Evolutionary conservation across 2,888 invertebrate genomes (phyloP).

Genomic region (Coronaproctus castanopsis): DNA sequence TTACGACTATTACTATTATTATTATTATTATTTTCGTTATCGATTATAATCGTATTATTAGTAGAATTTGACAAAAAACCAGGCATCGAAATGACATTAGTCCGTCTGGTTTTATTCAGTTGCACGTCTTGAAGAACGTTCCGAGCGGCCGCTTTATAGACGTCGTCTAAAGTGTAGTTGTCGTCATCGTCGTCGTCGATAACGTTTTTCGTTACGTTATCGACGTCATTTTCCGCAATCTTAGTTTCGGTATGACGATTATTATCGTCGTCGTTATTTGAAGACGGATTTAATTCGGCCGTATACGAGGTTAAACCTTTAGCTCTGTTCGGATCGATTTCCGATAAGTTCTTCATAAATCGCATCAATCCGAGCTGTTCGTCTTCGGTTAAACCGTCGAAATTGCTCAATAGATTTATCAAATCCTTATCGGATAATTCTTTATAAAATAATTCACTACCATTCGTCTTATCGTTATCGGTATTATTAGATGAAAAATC

Average conservation of each 20-base stretch:
- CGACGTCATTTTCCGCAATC: background rate
- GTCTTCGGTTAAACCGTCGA: conserved; percentile 55
- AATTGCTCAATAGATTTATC: conserved; percentile 57
- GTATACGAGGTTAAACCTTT: conserved; percentile 48
- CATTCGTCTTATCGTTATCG: background rate
- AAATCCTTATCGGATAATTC: conserved; percentile 59
- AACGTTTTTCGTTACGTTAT: background rate
- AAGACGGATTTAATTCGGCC: background rate
- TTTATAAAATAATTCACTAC: conserved; percentile 24
- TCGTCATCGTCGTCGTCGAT: conserved; percentile 2
- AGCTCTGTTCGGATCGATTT: conserved; percentile 52
- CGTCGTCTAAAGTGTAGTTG: conserved; percentile 1
- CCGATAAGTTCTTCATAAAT: conserved; percentile 60
- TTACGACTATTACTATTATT: no score
- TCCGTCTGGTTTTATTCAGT: no score
- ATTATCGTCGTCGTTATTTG: background rate
- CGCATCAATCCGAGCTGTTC: conserved; percentile 66
- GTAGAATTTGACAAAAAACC: no score
- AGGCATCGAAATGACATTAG: no score
- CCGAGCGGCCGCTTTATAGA: background rate
- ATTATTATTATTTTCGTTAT: no score
- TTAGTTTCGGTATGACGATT: background rate
- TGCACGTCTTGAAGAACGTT: background rate
- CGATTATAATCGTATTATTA: no score
- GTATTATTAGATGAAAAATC: background rate